Conservation (phyloP, 2,797 vertebrate species). For the Phoxinus dragarum region DNA sequence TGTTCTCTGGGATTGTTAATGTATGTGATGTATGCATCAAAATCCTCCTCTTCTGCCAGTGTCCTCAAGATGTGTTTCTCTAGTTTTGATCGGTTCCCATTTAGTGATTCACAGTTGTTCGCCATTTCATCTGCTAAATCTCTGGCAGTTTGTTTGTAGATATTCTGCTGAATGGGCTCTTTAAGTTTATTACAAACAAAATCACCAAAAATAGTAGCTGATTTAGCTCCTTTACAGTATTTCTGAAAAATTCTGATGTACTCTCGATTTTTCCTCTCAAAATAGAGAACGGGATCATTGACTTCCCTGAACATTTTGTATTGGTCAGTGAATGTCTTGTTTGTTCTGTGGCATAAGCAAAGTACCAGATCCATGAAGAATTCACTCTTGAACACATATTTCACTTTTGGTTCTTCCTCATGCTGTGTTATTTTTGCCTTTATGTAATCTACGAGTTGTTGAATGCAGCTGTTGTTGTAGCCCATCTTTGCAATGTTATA, state of each 20-base stretch:
- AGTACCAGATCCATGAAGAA: conserved; percentile 37
- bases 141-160: conserved; percentile 53
- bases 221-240: conserved; percentile 66
- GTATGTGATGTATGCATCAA: conserved; percentile 63
- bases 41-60: conserved; percentile 69
- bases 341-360: conserved; percentile 26
- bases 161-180: conserved; percentile 4
- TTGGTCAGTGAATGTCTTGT: conserved; percentile 51
- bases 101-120: conserved; percentile 57
- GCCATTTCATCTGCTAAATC: conserved; percentile 61
- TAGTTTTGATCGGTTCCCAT: conserved; percentile 63
- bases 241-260: conserved; percentile 72
- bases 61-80: conserved; percentile 70
- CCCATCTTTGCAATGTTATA: conserved; percentile 22
- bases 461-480: conserved; percentile 43
- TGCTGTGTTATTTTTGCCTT: fast-evolving
- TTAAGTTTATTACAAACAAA: conserved; percentile 68
- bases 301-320: conserved; percentile 44
- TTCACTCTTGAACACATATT: conserved; percentile 14
- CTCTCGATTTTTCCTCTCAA: conserved; percentile 64
- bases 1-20: conserved; percentile 17
- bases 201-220: conserved; percentile 59
- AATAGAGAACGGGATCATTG: conserved; percentile 61
- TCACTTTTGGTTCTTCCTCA: background rate
- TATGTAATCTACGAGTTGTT: conserved; percentile 12